Evolutionary conservation across 2,113 vertebrate species (phyloP).

Genomic region (Antechinus stuartii): DNA sequence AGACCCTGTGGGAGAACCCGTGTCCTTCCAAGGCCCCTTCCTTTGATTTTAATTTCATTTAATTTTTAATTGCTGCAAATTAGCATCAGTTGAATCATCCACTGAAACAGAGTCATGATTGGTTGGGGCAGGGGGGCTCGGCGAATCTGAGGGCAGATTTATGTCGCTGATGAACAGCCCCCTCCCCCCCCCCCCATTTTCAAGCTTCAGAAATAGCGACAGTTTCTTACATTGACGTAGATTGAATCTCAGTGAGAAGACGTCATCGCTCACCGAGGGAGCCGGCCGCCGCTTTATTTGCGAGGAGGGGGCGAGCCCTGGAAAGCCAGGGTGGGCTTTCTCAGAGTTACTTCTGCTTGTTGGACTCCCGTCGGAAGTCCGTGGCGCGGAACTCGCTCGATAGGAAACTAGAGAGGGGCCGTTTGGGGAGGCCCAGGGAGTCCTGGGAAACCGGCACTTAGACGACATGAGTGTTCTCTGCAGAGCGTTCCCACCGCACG

Average conservation of each 20-base stretch:
- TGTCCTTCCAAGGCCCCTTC: background rate
- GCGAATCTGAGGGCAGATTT: background rate
- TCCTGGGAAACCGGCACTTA: background rate
- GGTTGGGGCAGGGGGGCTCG: background rate
- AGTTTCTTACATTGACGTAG: background rate
- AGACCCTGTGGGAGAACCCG: background rate
- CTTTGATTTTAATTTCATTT: background rate
- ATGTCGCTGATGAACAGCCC: background rate
- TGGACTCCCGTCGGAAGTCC: background rate
- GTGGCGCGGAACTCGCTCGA: background rate
- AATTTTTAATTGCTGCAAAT: background rate
- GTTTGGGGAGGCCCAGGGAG: background rate
- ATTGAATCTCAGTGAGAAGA: background rate
- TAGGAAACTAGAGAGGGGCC: slow-evolving; percentile 52
- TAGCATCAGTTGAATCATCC: background rate
- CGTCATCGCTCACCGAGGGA: background rate
- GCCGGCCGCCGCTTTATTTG: slow-evolving; percentile 2
- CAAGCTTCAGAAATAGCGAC: no score
- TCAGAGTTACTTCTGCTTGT: slow-evolving; percentile 16
- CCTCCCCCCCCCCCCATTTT: background rate
- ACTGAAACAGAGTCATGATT: background rate
- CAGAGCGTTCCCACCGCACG: background rate
- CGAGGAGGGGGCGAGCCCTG: background rate
- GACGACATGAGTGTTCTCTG: background rate
- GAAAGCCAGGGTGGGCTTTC: slow-evolving; percentile 32